A percentile compares a stretch with the other conserved stretches of the same genome.
Conservation (phyloP, 1,140 invertebrate species). For the Drosophila nikananu region DNA sequence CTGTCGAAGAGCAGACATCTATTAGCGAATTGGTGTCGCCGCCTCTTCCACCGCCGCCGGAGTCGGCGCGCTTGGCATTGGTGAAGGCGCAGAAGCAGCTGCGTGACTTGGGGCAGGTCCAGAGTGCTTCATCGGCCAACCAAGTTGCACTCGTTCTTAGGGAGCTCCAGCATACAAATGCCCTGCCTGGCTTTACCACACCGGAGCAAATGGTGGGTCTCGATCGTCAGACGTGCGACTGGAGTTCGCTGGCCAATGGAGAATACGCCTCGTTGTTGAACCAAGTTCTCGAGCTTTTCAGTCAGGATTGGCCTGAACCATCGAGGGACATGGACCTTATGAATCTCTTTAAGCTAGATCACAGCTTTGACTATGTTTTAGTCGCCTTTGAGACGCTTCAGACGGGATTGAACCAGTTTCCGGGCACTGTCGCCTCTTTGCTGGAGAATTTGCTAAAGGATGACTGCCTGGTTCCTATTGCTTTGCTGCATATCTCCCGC, state of each 20-base stretch:
- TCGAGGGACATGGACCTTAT: conserved; percentile 49
- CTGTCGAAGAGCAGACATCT: conserved; percentile 47
- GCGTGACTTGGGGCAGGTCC: conserved; percentile 31
- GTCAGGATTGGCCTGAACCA: conserved; percentile 86
- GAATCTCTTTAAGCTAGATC: conserved; percentile 76
- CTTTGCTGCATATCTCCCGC: conserved; percentile 61
- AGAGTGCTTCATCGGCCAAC: conserved; percentile 47
- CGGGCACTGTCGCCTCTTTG: conserved; percentile 20
- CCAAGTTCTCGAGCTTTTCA: conserved; percentile 85
- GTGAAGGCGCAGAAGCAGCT: conserved; percentile 44
- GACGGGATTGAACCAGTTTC: conserved; percentile 35
- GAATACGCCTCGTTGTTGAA: conserved; percentile 86
- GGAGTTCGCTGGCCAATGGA: conserved; percentile 79
- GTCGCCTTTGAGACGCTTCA: conserved; percentile 61
- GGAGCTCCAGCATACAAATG: conserved; percentile 29
- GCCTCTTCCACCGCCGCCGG: conserved; percentile 24
- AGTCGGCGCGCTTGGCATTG: conserved; percentile 35
- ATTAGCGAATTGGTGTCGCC: conserved; percentile 4
- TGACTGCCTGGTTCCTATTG: conserved; percentile 54
- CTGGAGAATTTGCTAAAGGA: conserved; percentile 57
- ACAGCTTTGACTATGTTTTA: conserved; percentile 55
- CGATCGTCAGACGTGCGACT: conserved; percentile 80
- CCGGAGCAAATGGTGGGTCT: conserved; percentile 87
- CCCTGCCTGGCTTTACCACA: conserved; percentile 88
- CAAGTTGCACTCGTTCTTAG: conserved; percentile 44